Evolutionary conservation across 2,113 vertebrate species (phyloP).

Genomic region (Osmerus eperlanus): DNA sequence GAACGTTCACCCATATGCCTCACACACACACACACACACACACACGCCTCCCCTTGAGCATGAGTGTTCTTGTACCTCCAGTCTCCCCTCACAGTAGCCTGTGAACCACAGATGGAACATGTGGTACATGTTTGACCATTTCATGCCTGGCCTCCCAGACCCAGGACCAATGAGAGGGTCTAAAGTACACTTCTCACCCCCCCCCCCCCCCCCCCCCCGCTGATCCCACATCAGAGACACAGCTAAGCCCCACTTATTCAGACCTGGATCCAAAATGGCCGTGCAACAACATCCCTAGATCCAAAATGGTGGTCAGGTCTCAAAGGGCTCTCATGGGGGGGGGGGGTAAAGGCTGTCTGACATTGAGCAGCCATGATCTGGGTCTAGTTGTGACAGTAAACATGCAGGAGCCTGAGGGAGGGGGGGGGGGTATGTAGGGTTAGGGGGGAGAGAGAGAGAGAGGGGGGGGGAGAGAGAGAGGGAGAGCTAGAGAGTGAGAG

Average conservation of each 20-base stretch:
- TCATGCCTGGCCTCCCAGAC: neutral
- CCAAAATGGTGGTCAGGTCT: neutral
- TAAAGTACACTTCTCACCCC: neutral
- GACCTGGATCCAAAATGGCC: neutral
- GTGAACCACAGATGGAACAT: neutral
- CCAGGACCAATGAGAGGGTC: neutral
- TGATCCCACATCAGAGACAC: neutral
- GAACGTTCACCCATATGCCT: no score
- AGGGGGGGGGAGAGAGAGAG: no score
- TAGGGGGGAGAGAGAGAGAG: no score
- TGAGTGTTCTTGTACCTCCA: neutral
- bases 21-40: no score
- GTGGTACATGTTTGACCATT: neutral
- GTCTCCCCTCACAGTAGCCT: neutral
- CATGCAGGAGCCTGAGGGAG: neutral
- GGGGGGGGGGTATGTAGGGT: constrained; percentile 29
- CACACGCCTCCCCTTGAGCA: neutral
- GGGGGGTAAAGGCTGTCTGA: neutral
- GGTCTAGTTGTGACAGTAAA: neutral
- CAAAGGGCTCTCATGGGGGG: no score
- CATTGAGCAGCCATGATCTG: neutral
- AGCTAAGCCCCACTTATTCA: neutral
- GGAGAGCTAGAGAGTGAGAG: no score
- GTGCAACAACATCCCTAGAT: neutral
- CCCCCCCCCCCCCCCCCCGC: neutral